phyloP scores from a whole-genome alignment of 1,140 invertebrate species.

The Belonocnema kinseyi region DNA sequence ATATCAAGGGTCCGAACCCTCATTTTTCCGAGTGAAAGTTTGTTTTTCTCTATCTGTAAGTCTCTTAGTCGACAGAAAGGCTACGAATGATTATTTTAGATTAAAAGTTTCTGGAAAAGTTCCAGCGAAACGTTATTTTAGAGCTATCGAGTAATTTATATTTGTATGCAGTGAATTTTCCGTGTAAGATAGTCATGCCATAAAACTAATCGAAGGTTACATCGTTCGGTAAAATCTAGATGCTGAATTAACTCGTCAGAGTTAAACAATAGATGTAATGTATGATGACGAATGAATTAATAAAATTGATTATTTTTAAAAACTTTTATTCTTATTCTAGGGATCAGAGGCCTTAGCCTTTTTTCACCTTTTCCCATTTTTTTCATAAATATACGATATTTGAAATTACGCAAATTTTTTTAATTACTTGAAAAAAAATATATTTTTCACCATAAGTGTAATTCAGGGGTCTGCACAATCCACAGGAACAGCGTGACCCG shows the following conservation, averaged over 20 bases:
- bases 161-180: slow-evolving; percentile 56
- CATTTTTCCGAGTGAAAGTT: slow-evolving; percentile 8
- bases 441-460: no score
- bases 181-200: slow-evolving; percentile 55
- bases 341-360: no score
- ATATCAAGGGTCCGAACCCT: slow-evolving; percentile 5
- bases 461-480: no score
- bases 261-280: slow-evolving; percentile 70
- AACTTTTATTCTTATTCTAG: slow-evolving; percentile 38
- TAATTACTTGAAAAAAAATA: no score
- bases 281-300: slow-evolving; percentile 70
- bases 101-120: slow-evolving; percentile 8
- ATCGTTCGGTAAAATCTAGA: slow-evolving; percentile 57
- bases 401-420: no score
- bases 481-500: no score
- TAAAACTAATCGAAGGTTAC: slow-evolving; percentile 56
- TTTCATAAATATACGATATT: no score
- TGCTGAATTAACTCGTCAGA: slow-evolving; percentile 60
- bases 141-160: slow-evolving; percentile 49
- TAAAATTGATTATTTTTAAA: slow-evolving; percentile 76
- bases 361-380: no score
- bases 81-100: no score
- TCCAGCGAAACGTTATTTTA: slow-evolving; percentile 34
- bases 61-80: no score
- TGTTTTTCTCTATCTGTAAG: not conserved